Evolutionary conservation across 2,797 vertebrate genomes (phyloP).

Genomic region (Gadopsis bispinosus): DNA sequence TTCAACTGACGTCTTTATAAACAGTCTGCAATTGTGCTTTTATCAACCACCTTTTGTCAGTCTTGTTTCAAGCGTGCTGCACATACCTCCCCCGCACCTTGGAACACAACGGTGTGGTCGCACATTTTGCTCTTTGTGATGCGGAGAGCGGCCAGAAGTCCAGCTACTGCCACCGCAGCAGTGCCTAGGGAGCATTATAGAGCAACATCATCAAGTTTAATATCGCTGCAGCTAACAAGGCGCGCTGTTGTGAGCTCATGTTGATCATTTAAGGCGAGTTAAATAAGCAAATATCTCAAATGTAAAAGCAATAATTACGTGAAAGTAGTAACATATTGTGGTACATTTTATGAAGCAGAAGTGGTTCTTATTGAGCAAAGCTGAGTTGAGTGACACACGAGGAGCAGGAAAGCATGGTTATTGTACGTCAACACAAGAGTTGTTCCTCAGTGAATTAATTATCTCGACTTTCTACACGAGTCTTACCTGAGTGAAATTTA

Average conservation of each 20-base stretch:
- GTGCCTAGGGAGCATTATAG: constrained; percentile 85
- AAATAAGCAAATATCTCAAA: background rate
- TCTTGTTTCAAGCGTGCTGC: background rate
- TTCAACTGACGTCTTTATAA: too few relatives aligned
- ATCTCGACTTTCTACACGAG: too few relatives aligned
- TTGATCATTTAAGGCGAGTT: background rate
- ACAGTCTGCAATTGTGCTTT: too few relatives aligned
- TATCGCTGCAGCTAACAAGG: background rate
- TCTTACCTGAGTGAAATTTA: too few relatives aligned
- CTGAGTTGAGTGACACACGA: too few relatives aligned
- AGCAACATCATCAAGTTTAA: background rate
- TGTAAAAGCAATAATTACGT: background rate
- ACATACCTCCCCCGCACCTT: constrained; percentile 96
- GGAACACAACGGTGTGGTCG: constrained; percentile 94
- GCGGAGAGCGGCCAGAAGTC: constrained; percentile 92
- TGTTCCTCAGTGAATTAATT: too few relatives aligned
- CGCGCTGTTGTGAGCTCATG: background rate
- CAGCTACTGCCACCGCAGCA: constrained; percentile 95
- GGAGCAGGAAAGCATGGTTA: too few relatives aligned
- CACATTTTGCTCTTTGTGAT: constrained; percentile 93
- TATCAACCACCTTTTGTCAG: too few relatives aligned
- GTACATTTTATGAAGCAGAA: background rate
- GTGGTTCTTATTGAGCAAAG: background rate
- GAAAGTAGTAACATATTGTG: too few relatives aligned
- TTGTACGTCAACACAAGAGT: too few relatives aligned